Conservation (phyloP, 2,113 vertebrate species). For the Jaculus jaculus region DNA sequence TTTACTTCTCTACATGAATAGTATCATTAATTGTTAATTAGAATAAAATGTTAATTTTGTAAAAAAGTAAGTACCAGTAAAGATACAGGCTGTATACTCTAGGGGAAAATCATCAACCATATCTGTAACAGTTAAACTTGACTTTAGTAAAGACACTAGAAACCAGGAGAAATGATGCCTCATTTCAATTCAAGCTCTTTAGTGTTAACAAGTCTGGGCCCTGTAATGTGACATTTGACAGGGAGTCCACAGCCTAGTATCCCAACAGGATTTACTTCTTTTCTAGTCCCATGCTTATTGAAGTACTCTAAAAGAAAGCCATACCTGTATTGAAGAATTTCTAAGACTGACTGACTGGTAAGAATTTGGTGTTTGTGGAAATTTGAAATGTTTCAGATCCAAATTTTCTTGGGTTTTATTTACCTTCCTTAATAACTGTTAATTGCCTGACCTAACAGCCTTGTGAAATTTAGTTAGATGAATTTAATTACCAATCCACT, state of each 20-base stretch:
- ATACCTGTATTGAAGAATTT: background rate
- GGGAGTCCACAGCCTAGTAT: rapidly evolving
- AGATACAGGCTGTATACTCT: rapidly evolving
- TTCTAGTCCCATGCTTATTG: background rate
- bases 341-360: background rate
- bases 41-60: too few relatives aligned
- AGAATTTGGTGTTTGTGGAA: background rate
- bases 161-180: background rate
- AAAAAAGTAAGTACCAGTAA: background rate
- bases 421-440: background rate
- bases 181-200: background rate
- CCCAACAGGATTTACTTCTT: background rate
- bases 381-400: background rate
- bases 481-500: background rate
- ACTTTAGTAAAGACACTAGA: background rate
- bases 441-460: background rate
- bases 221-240: too few relatives aligned
- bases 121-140: background rate
- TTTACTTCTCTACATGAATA: too few relatives aligned
- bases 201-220: background rate
- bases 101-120: background rate
- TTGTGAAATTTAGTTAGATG: background rate
- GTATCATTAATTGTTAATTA: too few relatives aligned
- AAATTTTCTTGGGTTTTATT: background rate
- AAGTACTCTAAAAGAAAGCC: background rate